phyloP scores from a whole-genome alignment of 2,113 vertebrate species.

The Genyomyrus donnyi region DNA sequence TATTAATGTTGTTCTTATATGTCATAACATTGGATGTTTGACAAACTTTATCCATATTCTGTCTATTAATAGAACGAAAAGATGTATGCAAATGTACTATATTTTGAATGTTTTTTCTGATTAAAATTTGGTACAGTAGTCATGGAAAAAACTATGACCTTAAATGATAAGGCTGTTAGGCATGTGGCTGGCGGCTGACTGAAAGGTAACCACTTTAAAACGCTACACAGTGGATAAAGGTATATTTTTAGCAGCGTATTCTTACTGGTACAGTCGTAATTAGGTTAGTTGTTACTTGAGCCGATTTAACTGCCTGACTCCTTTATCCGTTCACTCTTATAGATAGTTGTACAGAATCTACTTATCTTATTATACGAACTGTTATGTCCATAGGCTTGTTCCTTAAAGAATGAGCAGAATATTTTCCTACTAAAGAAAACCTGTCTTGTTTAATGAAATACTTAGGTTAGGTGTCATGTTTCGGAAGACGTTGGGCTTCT shows the following conservation, averaged over 20 bases:
- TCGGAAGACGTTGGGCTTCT: background rate
- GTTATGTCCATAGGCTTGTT: background rate
- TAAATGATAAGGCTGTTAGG: background rate
- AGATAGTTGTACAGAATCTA: background rate
- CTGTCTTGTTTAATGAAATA: background rate
- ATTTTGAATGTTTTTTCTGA: background rate
- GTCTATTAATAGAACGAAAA: background rate
- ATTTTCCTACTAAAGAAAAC: background rate
- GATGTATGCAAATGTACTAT: background rate
- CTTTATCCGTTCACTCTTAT: background rate
- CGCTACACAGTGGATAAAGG: background rate
- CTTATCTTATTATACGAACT: background rate
- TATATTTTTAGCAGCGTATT: background rate
- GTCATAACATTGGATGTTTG: background rate
- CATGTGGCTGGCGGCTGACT: background rate
- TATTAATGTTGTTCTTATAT: background rate
- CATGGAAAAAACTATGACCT: background rate
- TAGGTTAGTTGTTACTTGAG: constrained; percentile 9
- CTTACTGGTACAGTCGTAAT: constrained; percentile 1
- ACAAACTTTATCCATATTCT: background rate
- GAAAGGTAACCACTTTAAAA: background rate
- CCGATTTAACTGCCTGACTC: background rate
- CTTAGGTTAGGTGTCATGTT: background rate
- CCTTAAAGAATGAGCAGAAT: background rate
- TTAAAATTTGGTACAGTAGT: background rate